Evolutionary conservation across 2,797 vertebrate genomes (phyloP), one percentile per base, ranked within the genome.

Genomic region (Tympanoctomys barrerae): DNA sequence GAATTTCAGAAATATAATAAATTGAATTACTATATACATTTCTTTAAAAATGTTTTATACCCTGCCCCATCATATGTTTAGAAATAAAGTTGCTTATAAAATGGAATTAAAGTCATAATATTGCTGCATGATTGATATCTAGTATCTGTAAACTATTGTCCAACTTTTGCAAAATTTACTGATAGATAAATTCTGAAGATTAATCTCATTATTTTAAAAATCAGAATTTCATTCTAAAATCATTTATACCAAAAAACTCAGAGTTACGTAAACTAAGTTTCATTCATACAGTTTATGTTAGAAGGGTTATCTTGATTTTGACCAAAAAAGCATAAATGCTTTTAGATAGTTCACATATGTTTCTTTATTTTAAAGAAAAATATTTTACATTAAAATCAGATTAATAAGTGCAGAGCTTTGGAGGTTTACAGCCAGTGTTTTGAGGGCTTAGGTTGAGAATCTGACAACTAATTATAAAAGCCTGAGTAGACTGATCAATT

Each of bases 391-490:
- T 96, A 97, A 95, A 98, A 98, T 97, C 95, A 95, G 98, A 97
- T 98, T 97, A 98, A 98, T 98, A 98, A 96, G 97, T 97, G 9
- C 97, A 87, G 98, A 97, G 88, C 59, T 96, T 95, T 97, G 83
- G 91, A 97, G 98, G 97, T 97, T 97, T 98, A 88, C 97, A 97
- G 92, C 70, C 97, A 96, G 97, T 97, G 98, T 99, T 99, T 98
- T 97, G 98, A 98, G 98, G 98, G 98, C 98, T 99, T 99, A 98
- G 97, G 98, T 98, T 98, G 98, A 98, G 98, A 99, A 99, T 98
- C 99, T 98, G 99, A 99, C 99, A 99, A 99, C 99, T 99, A 99
- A 99, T 99, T 99, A 99, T 99, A 98, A 99, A 99, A 99, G 98
- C 98, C 98, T 99, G 98, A 98, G 97, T 98, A 98, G 98, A 98